Evolutionary conservation across 2,797 vertebrate species (phyloP), one percentile per base, ranked within the genome.

Genomic region (Alcedo quadribrachys): DNA sequence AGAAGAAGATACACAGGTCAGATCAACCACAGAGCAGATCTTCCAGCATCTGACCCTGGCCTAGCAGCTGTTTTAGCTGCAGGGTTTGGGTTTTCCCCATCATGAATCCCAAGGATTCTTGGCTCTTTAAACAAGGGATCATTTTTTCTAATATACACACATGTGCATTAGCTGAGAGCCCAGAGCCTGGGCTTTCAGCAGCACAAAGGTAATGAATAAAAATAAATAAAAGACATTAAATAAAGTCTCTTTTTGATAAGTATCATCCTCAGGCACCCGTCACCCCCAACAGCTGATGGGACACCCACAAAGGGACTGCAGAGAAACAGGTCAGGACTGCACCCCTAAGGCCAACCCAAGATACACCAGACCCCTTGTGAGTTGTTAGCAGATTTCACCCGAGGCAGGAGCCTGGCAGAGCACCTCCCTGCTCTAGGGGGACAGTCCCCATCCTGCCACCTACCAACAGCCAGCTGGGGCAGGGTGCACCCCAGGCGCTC

Each of bases 381-480:
- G 12, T 18, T 8, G 21, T 6, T 21, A 6, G 7, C 3, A 21
- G 58, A 12, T n/a, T 25, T 48, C 42, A 3, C 55, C 42, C 2
- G 12, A 27, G 30, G 30, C 66, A 48, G n/a, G 9, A 55, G 6
- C 24, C 13, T 15, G 2, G 8, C 50, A 8, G 24, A 15, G 35
- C 1, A 2, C 22, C 15, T 24, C 66, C 71, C 51, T 40, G 27
- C 3, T 45, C 69, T 11, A 4, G 18, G 0, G 30, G 5, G 40
- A 19, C 7, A 2, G 10, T 24, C 20, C 51, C 69, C 8, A 1
- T 11, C 32, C 63, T 20, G 0, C 28, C 69, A 69, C 92, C 42
- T 67, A 99, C 99, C 99, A 14, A 99, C 99, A 16, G 99, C 99
- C 66, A 99, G 98, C 96, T 99, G 99, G 69, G 99, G 99, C 90